Evolutionary conservation across 1,140 invertebrate species (phyloP), one percentile per base, ranked within the genome.

Genomic region (Aphis gossypii): DNA sequence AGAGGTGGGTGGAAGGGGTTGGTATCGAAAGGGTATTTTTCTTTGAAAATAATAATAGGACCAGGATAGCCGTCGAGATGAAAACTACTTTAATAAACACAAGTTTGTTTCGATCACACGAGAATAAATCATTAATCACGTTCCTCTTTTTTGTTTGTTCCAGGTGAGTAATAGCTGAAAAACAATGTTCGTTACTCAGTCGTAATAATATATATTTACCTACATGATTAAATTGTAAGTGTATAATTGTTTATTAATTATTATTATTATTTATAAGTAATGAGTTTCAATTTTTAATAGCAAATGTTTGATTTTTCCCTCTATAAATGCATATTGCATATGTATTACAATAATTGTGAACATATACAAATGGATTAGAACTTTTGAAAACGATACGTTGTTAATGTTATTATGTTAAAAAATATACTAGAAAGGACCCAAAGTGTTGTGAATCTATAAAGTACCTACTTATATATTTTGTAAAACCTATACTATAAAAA

Each of bases 21-120:
- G 90, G 56, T 91, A 76, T 82, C 90, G 60, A 91, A 76, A 91
- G 90, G 90, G 60, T 91, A 76, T 68, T 76, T 76, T 91, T 91
- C 60, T 76, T 76, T 21, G 30, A 25, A 68, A 46, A 76, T 76
- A 76, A 91, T 76, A 91, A 91, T 91, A 91, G 23, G 25, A 76
- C 60, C 90, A 60, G 60, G 68, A 91, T 44, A 68, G 38, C 30
- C 11, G 90, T 68, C 9, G 60, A 68, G 56, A 46, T 41, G 90
- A 46, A 76, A 91, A 89, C 51, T 41, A 56, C 48, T 89, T 89
- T 89, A 89, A 89, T 56, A 54, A 56, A 89, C 88, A 89, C 88
- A 48, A 87, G 30, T 87, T 87, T 30, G 46, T 30, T 46, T 35
- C 86, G 44, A 87, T 51, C 86, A 46, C 6, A 41, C 25, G 46